Conservation (phyloP, 2,888 invertebrate genomes). For the Osmoderma eremita region DNA sequence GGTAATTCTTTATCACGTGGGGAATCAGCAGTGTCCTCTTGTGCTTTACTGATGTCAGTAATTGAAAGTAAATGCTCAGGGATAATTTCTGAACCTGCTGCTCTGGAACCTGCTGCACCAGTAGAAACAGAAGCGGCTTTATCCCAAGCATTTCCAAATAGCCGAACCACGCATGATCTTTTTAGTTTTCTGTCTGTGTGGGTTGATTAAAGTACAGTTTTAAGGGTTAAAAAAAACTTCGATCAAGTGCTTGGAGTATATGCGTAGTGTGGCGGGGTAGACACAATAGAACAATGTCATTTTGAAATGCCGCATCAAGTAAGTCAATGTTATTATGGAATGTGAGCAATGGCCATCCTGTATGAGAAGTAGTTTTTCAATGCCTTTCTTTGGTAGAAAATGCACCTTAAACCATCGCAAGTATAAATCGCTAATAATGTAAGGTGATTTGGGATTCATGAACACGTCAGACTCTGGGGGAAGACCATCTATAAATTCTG, state of each 20-base stretch:
- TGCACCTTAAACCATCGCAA: slow-evolving; percentile 20
- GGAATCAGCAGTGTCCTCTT: background rate
- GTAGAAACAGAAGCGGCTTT: background rate
- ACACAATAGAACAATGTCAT: slow-evolving; percentile 43
- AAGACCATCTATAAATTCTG: background rate
- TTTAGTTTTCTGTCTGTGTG: background rate
- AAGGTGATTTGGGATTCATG: slow-evolving; percentile 2
- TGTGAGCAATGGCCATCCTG: slow-evolving; percentile 44
- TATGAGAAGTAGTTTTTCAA: slow-evolving; percentile 33
- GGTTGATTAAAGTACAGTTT: background rate
- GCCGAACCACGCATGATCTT: background rate
- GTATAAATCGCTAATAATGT: slow-evolving; percentile 15
- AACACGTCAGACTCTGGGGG: background rate
- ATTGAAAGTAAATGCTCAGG: background rate
- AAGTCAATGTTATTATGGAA: slow-evolving; percentile 36
- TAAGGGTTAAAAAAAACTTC: no score
- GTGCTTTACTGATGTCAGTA: background rate
- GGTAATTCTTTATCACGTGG: background rate
- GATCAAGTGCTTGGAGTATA: background rate
- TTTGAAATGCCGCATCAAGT: slow-evolving; percentile 31
- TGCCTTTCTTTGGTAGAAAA: slow-evolving; percentile 40
- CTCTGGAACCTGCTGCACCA: background rate
- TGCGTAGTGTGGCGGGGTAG: slow-evolving; percentile 43
- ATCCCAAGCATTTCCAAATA: background rate
- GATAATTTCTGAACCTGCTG: background rate